Evolutionary conservation across 2,888 invertebrate species (phyloP).

Genomic region (Drosophila longiperda): DNA sequence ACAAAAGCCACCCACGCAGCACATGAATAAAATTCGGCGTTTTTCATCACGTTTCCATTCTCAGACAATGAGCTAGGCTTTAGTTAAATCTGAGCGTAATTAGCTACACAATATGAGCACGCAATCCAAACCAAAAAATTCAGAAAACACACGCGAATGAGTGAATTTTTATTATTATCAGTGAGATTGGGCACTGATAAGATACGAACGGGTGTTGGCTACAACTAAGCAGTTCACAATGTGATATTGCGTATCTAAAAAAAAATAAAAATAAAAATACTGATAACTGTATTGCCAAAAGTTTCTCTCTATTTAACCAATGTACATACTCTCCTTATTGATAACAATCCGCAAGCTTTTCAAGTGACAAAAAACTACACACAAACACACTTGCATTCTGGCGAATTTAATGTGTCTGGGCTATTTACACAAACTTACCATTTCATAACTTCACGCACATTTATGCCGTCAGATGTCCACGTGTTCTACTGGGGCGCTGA

Average conservation of each 20-base stretch:
- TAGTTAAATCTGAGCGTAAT: conserved; percentile 25
- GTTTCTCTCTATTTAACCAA: conserved; percentile 10
- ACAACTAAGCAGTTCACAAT: conserved; percentile 13
- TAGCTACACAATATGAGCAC: conserved; percentile 31
- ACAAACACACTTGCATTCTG: not conserved
- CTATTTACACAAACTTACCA: conserved; percentile 17
- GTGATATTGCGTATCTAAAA: conserved; percentile 27
- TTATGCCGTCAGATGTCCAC: conserved; percentile 32
- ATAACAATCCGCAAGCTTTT: conserved; percentile 17
- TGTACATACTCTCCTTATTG: not conserved
- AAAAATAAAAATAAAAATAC: conserved; percentile 25
- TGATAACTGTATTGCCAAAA: conserved; percentile 46
- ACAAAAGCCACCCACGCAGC: conserved; percentile 65
- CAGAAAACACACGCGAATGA: conserved; percentile 3
- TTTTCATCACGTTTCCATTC: conserved; percentile 8
- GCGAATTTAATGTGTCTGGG: conserved; percentile 18
- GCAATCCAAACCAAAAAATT: conserved; percentile 19
- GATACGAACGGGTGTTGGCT: conserved; percentile 47
- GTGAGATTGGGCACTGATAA: conserved; percentile 48
- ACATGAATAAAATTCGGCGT: conserved; percentile 1
- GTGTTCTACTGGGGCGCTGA: conserved; percentile 34
- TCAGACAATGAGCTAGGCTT: conserved; percentile 7
- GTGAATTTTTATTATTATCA: conserved; percentile 38
- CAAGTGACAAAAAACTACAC: not conserved
- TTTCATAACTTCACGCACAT: conserved; percentile 37